These are phyloP conservation scores for Slavum lentiscoides DNA, from an alignment of 2,888 invertebrate genomes.

Conservation along the genomic window DNA sequence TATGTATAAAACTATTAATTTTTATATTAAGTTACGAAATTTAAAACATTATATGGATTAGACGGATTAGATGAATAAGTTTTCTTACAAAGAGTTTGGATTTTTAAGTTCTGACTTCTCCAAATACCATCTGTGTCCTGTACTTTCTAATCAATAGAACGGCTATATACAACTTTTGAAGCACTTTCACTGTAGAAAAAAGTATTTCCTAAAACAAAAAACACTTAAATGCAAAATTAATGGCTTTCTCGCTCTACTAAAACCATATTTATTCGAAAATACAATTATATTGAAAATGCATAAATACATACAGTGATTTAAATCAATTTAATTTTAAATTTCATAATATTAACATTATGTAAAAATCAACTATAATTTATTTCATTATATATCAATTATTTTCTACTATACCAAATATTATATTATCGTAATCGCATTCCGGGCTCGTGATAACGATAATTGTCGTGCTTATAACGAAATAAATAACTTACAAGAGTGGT, in stretches of 20 bases:
- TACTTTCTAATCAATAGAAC: background rate
- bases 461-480: too few relatives aligned
- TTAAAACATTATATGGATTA: background rate
- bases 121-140: slow-evolving; percentile 2
- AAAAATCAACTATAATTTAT: too few relatives aligned
- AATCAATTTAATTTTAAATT: too few relatives aligned
- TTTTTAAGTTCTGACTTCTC: background rate
- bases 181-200: background rate
- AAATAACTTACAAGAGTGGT: too few relatives aligned
- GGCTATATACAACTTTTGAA: background rate
- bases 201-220: background rate
- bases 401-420: too few relatives aligned
- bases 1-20: background rate
- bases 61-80: background rate
- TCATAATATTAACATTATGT: too few relatives aligned
- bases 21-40: background rate
- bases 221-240: background rate
- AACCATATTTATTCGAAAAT: background rate
- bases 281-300: background rate
- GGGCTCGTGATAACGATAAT: too few relatives aligned
- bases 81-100: background rate
- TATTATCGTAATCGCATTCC: too few relatives aligned
- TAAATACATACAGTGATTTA: too few relatives aligned
- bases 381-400: too few relatives aligned
- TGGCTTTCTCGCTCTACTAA: background rate